Conservation (phyloP, 2,888 invertebrate species). For the Euproctis similis region DNA sequence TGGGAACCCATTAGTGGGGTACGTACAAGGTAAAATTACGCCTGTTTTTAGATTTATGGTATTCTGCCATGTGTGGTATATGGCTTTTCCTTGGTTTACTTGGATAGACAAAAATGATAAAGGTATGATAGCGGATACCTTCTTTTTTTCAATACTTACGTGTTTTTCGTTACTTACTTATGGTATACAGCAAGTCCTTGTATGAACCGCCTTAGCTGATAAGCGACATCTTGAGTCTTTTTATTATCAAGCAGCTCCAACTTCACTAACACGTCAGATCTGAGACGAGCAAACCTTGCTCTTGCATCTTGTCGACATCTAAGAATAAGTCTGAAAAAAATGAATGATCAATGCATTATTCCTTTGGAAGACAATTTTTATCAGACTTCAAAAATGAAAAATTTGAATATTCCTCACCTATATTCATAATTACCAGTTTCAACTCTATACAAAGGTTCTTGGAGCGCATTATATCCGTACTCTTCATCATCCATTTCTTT, state of each 20-base stretch:
- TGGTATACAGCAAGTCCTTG: constrained; percentile 85
- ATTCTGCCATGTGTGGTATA: no score
- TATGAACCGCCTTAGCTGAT: constrained; percentile 88
- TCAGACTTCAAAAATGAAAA: no score
- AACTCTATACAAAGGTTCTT: constrained; percentile 97
- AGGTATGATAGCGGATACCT: no score
- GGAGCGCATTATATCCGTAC: constrained; percentile 91
- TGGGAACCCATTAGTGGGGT: no score
- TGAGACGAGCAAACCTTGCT: constrained; percentile 85
- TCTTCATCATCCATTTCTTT: constrained; percentile 99
- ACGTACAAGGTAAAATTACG: no score
- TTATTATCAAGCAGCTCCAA: constrained; percentile 98
- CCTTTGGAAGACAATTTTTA: no score
- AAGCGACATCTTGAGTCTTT: constrained; percentile 96
- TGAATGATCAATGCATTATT: no score
- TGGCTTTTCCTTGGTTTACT: no score
- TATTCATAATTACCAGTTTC: constrained; percentile 99
- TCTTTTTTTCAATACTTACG: no score
- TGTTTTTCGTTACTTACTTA: no score
- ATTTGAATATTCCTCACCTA: constrained; percentile 76
- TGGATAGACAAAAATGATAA: no score
- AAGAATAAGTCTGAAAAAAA: constrained; percentile 82
- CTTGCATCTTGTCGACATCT: constrained; percentile 97
- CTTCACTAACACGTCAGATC: constrained; percentile 96
- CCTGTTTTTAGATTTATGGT: no score